Evolutionary conservation across 2,888 invertebrate species (phyloP).

Genomic region (Agapostemon virescens): DNA sequence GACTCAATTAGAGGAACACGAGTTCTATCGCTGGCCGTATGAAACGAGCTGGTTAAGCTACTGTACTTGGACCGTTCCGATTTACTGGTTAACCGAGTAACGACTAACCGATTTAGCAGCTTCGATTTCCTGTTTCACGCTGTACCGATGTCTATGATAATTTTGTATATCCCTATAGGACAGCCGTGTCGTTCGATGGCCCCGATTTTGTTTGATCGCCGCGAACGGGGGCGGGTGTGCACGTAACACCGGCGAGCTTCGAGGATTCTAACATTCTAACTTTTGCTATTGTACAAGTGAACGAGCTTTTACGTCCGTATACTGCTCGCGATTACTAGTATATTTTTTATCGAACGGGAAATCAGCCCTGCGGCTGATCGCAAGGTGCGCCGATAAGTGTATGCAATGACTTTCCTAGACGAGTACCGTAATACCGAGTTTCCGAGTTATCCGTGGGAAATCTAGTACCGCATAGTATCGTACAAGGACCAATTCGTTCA

Average conservation of each 20-base stretch:
- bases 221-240: conserved; percentile 8
- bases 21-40: background rate
- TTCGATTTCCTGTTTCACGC: background rate
- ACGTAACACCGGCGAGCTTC: conserved; percentile 28
- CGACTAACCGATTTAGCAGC: background rate
- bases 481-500: conserved; percentile 50
- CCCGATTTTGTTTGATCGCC: background rate
- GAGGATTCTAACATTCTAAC: conserved; percentile 30
- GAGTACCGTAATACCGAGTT: conserved; percentile 3
- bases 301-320: conserved; percentile 25
- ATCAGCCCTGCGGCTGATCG: conserved; percentile 4
- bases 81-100: conserved; percentile 1
- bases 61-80: background rate
- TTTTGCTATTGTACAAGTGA: conserved; percentile 24
- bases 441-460: conserved; percentile 20
- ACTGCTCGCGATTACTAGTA: conserved; percentile 30
- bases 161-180: conserved; percentile 15
- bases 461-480: conserved; percentile 35
- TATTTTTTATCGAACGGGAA: conserved; percentile 34
- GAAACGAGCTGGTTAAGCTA: conserved; percentile 4
- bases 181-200: background rate
- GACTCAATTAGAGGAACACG: background rate
- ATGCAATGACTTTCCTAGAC: conserved; percentile 20
- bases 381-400: conserved; percentile 38
- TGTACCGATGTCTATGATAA: conserved; percentile 1